phyloP scores from a whole-genome alignment of 2,113 vertebrate genomes.

The Hemiscyllium ocellatum region DNA sequence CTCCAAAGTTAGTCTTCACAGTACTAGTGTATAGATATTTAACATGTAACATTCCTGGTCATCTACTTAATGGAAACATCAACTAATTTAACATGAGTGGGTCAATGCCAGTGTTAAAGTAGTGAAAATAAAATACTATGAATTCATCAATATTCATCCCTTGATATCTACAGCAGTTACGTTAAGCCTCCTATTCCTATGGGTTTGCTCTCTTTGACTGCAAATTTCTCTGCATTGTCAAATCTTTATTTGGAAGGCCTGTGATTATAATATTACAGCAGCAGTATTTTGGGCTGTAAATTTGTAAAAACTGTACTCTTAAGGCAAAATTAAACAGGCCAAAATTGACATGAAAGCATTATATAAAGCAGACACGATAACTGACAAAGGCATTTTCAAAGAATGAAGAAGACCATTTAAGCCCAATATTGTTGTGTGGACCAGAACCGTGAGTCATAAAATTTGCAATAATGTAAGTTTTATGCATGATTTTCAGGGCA shows the following conservation, averaged over 20 bases:
- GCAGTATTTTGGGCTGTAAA: neutral
- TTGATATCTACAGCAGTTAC: neutral
- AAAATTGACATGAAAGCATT: neutral
- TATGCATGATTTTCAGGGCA: constrained; percentile 5
- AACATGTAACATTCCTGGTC: neutral
- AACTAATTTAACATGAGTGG: neutral
- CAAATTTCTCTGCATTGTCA: neutral
- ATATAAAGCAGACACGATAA: neutral
- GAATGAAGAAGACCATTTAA: neutral
- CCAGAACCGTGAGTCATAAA: neutral
- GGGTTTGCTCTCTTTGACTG: neutral
- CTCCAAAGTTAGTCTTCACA: neutral
- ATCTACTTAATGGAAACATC: neutral
- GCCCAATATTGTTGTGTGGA: neutral
- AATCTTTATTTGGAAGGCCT: neutral
- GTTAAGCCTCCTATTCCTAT: neutral
- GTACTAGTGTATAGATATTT: neutral
- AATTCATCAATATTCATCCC: neutral
- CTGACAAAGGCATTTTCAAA: neutral
- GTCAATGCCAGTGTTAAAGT: neutral
- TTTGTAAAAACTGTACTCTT: neutral
- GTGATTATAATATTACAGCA: neutral
- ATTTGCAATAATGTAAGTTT: neutral
- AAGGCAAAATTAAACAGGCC: neutral
- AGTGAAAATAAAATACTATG: neutral